phyloP scores from a whole-genome alignment of 2,888 invertebrate species.

The Cheilosia vernalis region DNA sequence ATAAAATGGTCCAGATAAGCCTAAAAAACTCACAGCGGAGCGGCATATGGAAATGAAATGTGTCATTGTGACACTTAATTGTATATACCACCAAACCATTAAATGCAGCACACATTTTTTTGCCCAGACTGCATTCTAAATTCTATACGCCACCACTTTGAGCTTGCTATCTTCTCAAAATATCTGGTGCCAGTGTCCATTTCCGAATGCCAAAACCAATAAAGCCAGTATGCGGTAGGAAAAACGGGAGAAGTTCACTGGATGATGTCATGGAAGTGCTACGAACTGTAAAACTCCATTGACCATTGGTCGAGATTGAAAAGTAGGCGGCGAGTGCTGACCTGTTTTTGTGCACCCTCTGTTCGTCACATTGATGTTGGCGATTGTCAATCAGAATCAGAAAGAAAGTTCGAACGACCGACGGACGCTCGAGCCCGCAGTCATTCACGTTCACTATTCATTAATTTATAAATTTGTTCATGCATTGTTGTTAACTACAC shows the following conservation, averaged over 20 bases:
- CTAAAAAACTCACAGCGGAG: too few relatives aligned
- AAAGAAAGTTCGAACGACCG: constrained; percentile 25
- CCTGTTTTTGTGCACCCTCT: constrained; percentile 7
- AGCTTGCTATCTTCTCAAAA: background rate
- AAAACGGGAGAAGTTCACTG: constrained; percentile 45
- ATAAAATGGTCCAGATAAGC: too few relatives aligned
- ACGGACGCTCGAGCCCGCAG: constrained; percentile 45
- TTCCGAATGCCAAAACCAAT: constrained; percentile 53
- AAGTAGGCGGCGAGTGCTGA: constrained; percentile 40
- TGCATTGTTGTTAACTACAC: constrained; percentile 55
- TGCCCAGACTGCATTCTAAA: too few relatives aligned
- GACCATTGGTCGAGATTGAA: constrained; percentile 70
- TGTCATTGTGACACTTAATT: too few relatives aligned
- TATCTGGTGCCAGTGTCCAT: constrained; percentile 32
- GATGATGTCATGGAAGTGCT: constrained; percentile 70
- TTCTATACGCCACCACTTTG: background rate
- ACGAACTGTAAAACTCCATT: constrained; percentile 72
- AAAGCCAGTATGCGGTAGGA: constrained; percentile 10
- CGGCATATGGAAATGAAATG: too few relatives aligned
- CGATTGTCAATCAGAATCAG: constrained; percentile 66
- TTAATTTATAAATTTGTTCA: constrained; percentile 69
- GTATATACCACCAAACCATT: too few relatives aligned
- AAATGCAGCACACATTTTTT: too few relatives aligned
- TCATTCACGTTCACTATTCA: constrained; percentile 57
- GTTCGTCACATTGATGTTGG: constrained; percentile 55